Conservation (phyloP, 1,140 invertebrate species). For the Macrotrachela quadricornifera region DNA sequence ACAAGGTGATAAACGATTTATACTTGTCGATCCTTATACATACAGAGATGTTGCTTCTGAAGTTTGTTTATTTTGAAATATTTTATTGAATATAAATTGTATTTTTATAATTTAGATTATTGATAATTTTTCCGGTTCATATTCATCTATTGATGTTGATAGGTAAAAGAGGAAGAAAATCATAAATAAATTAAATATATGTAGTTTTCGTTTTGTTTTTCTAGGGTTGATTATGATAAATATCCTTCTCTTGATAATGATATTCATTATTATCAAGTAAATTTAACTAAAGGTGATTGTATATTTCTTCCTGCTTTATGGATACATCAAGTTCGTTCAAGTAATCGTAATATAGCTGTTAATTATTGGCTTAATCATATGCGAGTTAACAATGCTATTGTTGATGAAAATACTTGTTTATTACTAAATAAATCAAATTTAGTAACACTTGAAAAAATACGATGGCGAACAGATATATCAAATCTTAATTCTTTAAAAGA, state of each 20-base stretch:
- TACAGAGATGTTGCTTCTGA: constrained; percentile 17
- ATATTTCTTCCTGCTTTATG: constrained; percentile 11
- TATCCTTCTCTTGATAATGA: constrained; percentile 15
- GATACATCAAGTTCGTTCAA: no score
- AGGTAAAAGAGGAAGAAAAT: no score
- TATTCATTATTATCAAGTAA: constrained; percentile 17
- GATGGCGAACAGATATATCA: no score
- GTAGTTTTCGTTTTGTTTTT: constrained; percentile 8
- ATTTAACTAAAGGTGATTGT: constrained; percentile 24
- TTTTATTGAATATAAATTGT: not conserved
- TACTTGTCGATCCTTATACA: constrained; percentile 20
- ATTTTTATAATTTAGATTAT: constrained; percentile 1
- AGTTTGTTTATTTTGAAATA: not conserved
- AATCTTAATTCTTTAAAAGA: no score
- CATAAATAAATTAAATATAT: no score
- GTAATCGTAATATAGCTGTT: no score
- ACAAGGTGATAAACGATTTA: constrained; percentile 21
- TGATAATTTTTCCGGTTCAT: not conserved
- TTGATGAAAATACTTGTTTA: no score
- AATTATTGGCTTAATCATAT: no score
- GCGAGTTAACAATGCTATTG: no score
- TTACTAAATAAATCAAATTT: no score
- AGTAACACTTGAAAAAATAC: no score
- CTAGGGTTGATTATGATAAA: constrained; percentile 18
- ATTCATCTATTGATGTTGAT: constrained; percentile 2